Evolutionary conservation across 2,113 vertebrate species (phyloP).

Genomic region (Plecotus auritus): DNA sequence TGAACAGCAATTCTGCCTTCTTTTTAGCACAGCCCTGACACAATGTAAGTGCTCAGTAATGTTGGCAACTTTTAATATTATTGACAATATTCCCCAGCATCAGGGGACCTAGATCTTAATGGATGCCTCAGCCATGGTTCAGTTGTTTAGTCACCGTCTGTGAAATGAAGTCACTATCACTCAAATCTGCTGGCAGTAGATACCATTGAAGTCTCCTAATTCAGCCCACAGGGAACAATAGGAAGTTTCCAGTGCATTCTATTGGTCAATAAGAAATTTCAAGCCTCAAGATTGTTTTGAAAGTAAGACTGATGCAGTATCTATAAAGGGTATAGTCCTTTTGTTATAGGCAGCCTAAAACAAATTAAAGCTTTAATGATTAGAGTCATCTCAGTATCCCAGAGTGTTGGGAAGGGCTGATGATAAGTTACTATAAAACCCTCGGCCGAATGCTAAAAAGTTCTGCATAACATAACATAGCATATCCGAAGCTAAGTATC

Average conservation of each 20-base stretch:
- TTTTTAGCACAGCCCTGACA: background rate
- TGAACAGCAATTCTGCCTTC: background rate
- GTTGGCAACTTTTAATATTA: slow-evolving; percentile 31
- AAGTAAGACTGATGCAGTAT: slow-evolving; percentile 12
- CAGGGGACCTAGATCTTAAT: slow-evolving; percentile 49
- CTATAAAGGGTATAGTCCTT: background rate
- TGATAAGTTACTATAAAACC: slow-evolving; percentile 37
- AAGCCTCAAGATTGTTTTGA: slow-evolving; percentile 37
- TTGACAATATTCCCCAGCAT: slow-evolving; percentile 56
- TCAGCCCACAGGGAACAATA: slow-evolving; percentile 25
- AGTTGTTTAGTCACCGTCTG: slow-evolving; percentile 52
- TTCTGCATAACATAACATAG: background rate
- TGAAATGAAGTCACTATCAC: slow-evolving; percentile 60
- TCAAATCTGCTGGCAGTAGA: background rate
- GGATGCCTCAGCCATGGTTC: slow-evolving; percentile 49
- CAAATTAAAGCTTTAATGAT: slow-evolving; percentile 47
- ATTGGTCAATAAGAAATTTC: slow-evolving; percentile 41
- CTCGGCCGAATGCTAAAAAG: slow-evolving; percentile 12
- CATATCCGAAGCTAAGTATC: background rate
- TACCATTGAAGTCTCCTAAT: slow-evolving; percentile 24
- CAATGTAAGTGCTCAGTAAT: background rate
- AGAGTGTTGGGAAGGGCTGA: background rate
- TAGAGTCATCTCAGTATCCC: slow-evolving; percentile 8
- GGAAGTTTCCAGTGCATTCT: slow-evolving; percentile 23
- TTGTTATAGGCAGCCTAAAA: background rate